These are phyloP conservation scores for Gobius niger DNA, from an alignment of 2,113 vertebrate species.

Conservation along the genomic window DNA sequence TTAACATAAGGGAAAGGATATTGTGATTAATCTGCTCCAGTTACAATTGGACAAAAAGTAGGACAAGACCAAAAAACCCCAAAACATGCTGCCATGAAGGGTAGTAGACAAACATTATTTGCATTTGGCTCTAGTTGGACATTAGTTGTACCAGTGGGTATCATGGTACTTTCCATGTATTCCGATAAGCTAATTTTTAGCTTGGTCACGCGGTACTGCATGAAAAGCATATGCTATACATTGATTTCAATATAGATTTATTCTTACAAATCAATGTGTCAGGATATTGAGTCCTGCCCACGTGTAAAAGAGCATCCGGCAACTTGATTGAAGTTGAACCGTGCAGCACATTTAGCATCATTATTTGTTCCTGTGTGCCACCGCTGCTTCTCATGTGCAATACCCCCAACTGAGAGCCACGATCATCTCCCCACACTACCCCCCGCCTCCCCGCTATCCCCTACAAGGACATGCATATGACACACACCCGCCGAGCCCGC, in stretches of 20 bases:
- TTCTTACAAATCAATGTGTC: constrained; percentile 7
- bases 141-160: no score
- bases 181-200: neutral
- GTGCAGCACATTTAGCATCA: constrained; percentile 34
- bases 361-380: constrained; percentile 33
- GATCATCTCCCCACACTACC: constrained; percentile 24
- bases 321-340: constrained; percentile 11
- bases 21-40: no score
- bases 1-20: constrained; percentile 2
- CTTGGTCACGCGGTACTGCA: neutral
- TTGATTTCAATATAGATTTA: neutral
- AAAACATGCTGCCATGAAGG: no score
- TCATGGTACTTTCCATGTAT: neutral
- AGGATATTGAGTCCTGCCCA: constrained; percentile 4
- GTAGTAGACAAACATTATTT: no score
- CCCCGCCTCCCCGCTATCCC: constrained; percentile 4
- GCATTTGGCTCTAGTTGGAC: no score
- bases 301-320: neutral
- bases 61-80: no score
- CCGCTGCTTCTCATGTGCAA: constrained; percentile 46
- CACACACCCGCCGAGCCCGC: constrained; percentile 6
- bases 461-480: constrained; percentile 47
- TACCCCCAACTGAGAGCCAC: constrained; percentile 46
- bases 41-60: no score
- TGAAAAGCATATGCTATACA: neutral